Evolutionary conservation across 2,888 invertebrate species (phyloP).

Genomic region (Sympetrum striolatum): DNA sequence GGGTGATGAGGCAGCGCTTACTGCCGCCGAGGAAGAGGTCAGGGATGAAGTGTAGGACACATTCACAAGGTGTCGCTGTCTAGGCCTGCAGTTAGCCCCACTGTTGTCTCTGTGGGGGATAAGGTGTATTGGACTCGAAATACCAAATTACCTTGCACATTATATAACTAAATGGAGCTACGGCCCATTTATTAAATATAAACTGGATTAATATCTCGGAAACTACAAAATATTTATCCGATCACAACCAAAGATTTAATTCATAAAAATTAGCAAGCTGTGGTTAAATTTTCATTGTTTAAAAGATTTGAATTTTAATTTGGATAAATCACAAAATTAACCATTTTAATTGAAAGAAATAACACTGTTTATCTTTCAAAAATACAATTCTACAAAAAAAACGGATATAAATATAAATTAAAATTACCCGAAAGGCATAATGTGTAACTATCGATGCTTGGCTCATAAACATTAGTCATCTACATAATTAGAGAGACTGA

Average conservation of each 20-base stretch:
- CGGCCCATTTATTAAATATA: no score
- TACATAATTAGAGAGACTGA: background rate
- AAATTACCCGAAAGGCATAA: background rate
- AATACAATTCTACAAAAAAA: no score
- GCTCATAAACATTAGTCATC: background rate
- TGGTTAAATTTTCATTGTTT: background rate
- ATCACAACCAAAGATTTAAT: background rate
- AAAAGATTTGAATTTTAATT: background rate
- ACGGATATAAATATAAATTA: background rate
- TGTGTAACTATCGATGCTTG: background rate
- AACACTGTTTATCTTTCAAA: background rate
- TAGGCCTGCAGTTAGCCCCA: conserved; percentile 30
- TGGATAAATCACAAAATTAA: background rate
- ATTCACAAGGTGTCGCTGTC: conserved; percentile 34
- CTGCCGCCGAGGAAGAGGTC: conserved; percentile 28
- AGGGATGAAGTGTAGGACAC: conserved; percentile 29
- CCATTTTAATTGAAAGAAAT: background rate
- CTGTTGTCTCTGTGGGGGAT: conserved; percentile 27
- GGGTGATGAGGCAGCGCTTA: conserved; percentile 16
- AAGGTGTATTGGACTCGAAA: conserved; percentile 19
- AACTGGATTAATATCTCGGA: background rate
- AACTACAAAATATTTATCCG: background rate
- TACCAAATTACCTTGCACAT: background rate
- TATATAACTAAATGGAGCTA: background rate
- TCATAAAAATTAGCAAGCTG: background rate